phyloP scores from a whole-genome alignment of 1,140 invertebrate genomes.

The Acromyrmex echinatior region DNA sequence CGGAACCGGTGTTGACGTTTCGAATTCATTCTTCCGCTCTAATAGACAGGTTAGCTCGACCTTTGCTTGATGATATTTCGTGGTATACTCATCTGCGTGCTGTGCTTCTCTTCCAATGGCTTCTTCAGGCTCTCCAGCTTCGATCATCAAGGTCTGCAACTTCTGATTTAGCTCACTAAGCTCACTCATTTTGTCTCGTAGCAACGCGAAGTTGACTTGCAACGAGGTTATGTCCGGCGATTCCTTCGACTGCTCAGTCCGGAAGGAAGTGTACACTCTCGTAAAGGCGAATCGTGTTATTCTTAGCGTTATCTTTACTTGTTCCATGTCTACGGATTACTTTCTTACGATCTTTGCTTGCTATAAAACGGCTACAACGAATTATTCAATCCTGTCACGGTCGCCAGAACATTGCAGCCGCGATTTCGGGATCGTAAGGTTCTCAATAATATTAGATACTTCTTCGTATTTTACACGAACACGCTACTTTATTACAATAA shows the following conservation, averaged over 20 bases:
- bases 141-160: neutral
- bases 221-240: neutral
- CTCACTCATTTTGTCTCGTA: neutral
- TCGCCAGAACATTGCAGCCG: too few relatives aligned
- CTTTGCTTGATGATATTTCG: neutral
- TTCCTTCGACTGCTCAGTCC: neutral
- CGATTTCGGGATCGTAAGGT: too few relatives aligned
- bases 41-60: neutral
- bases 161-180: neutral
- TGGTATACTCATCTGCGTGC: neutral
- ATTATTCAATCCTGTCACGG: too few relatives aligned
- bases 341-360: too few relatives aligned
- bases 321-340: too few relatives aligned
- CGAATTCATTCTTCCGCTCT: too few relatives aligned
- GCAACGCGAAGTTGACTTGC: neutral
- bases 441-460: too few relatives aligned
- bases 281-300: neutral
- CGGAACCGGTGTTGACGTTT: neutral
- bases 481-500: too few relatives aligned
- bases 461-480: too few relatives aligned
- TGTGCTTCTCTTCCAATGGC: neutral
- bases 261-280: neutral
- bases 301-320: neutral
- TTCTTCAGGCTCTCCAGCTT: neutral
- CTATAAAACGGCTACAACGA: too few relatives aligned